These are phyloP conservation scores for Colletes collaris DNA, from an alignment of 2,888 invertebrate species.

Conservation along the genomic window DNA sequence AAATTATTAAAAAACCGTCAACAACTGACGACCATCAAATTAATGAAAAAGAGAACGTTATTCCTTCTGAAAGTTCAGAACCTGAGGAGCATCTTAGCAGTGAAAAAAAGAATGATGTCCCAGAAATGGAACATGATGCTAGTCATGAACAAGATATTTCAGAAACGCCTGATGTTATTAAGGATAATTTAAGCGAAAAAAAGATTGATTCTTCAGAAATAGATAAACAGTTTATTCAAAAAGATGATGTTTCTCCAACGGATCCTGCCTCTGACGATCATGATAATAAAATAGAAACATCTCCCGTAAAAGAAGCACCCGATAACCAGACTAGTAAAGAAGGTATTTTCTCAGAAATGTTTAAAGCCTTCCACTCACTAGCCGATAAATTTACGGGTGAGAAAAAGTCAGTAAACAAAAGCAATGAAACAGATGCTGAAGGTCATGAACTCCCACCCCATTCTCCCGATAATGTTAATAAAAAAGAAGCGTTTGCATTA, in stretches of 20 bases:
- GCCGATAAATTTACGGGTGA: background rate
- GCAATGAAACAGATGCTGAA: background rate
- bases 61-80: background rate
- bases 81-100: background rate
- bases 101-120: background rate
- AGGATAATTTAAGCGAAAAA: background rate
- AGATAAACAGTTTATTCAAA: background rate
- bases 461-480: background rate
- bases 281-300: background rate
- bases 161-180: background rate
- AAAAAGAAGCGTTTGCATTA: background rate
- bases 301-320: background rate
- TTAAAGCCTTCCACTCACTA: slow-evolving; percentile 1
- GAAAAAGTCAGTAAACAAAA: background rate
- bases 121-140: background rate
- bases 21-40: background rate
- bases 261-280: background rate
- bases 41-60: background rate
- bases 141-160: background rate
- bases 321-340: background rate
- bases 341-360: background rate
- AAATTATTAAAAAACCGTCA: background rate
- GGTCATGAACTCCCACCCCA: background rate
- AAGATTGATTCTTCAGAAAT: background rate
- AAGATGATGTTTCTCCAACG: background rate